These are phyloP conservation scores for Villa cingulata DNA, from an alignment of 2,888 invertebrate genomes.

Conservation along the genomic window DNA sequence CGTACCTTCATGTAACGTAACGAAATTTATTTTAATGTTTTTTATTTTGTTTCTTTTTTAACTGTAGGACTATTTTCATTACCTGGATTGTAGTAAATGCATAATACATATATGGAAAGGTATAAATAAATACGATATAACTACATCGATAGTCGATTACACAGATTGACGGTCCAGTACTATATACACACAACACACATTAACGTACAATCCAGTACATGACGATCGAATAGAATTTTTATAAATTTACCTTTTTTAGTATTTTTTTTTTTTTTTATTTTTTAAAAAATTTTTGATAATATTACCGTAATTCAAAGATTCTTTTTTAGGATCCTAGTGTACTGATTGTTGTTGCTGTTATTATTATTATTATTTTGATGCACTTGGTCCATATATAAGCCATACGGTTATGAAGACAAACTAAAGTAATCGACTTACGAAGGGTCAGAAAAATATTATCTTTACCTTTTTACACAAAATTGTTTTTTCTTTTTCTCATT, in stretches of 20 bases:
- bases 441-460: background rate
- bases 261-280: background rate
- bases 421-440: background rate
- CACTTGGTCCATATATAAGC: background rate
- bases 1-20: background rate
- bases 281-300: too few species aligned
- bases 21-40: background rate
- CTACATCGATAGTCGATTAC: background rate
- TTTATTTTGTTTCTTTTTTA: background rate
- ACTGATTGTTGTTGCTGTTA: too few species aligned
- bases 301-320: too few species aligned
- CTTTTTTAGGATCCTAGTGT: too few species aligned
- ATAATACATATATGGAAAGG: too few species aligned
- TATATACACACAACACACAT: too few species aligned
- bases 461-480: background rate
- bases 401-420: background rate
- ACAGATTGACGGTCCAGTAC: background rate
- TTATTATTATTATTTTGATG: background rate
- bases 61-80: background rate
- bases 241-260: background rate
- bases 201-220: too few species aligned
- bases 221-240: too few species aligned
- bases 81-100: background rate
- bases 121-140: background rate
- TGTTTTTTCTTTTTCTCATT: too few species aligned